These are phyloP conservation scores for Rhea americana DNA, from an alignment of 2,113 vertebrate genomes.

Conservation along the genomic window DNA sequence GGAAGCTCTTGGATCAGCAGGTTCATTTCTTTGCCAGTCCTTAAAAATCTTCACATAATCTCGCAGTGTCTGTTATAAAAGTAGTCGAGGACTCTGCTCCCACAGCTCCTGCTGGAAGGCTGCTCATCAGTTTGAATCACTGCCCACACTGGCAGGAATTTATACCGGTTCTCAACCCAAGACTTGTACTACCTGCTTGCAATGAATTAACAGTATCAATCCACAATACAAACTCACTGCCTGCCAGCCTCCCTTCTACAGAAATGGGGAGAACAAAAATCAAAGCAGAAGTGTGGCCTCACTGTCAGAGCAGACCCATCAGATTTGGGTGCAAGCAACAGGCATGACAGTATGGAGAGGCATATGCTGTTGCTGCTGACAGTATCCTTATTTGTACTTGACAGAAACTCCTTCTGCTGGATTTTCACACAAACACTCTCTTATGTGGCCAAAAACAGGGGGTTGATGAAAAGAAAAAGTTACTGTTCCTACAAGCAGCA, in stretches of 20 bases:
- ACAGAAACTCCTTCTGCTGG: neutral
- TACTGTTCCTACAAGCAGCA: neutral
- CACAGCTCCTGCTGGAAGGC: neutral
- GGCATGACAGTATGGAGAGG: conserved; percentile 12
- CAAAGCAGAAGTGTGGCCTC: neutral
- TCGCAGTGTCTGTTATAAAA: neutral
- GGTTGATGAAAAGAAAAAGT: neutral
- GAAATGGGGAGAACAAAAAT: neutral
- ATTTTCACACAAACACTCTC: conserved; percentile 28
- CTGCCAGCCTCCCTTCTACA: neutral
- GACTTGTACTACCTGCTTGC: neutral
- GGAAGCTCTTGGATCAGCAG: neutral
- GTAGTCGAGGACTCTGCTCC: neutral
- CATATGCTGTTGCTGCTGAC: conserved; percentile 31
- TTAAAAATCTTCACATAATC: neutral
- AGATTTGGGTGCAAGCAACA: fast-evolving
- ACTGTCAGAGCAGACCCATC: neutral
- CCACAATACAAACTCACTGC: neutral
- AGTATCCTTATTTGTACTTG: conserved; percentile 5
- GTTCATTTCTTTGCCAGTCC: neutral
- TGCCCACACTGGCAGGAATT: conserved; percentile 17
- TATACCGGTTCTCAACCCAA: neutral
- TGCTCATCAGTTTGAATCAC: neutral
- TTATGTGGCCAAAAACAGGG: conserved; percentile 16
- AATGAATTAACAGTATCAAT: neutral